Percentiles rank a stretch among this genome's conserved stretches.
Conservation (phyloP, 2,888 invertebrate species). For the Salticus scenicus region DNA sequence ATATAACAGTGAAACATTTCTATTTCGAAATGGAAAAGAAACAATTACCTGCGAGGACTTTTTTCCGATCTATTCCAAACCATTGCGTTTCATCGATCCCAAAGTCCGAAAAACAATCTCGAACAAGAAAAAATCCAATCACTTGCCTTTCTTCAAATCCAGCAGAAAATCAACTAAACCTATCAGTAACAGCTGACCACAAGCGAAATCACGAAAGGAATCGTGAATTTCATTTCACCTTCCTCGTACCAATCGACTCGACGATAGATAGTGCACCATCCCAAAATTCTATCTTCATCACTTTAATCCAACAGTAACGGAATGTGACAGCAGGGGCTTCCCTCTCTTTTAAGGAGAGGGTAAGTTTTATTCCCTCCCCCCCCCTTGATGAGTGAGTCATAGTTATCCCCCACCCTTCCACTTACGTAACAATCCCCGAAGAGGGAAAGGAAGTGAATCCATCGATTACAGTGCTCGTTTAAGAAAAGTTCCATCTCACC, state of each 20-base stretch:
- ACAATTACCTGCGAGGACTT: too few relatives aligned
- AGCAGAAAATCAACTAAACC: neutral
- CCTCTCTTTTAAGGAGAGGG: neutral
- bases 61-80: too few relatives aligned
- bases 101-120: too few relatives aligned
- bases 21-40: too few relatives aligned
- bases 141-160: too few relatives aligned
- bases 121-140: too few relatives aligned
- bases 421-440: conserved; percentile 22
- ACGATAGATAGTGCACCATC: neutral
- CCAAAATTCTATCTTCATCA: conserved; percentile 31
- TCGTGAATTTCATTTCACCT: neutral
- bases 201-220: conserved; percentile 2
- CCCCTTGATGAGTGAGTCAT: conserved; percentile 31
- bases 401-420: neutral
- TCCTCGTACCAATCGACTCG: neutral
- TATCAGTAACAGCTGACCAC: conserved; percentile 1
- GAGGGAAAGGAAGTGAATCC: neutral
- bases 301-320: conserved; percentile 52
- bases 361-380: conserved; percentile 11
- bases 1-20: too few relatives aligned
- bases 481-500: neutral
- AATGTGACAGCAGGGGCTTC: conserved; percentile 46
- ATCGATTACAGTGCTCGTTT: conserved; percentile 5
- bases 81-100: too few relatives aligned